These are phyloP conservation scores for Myrmophylax atrothorax DNA, from an alignment of 2,113 vertebrate genomes.

Conservation along the genomic window DNA sequence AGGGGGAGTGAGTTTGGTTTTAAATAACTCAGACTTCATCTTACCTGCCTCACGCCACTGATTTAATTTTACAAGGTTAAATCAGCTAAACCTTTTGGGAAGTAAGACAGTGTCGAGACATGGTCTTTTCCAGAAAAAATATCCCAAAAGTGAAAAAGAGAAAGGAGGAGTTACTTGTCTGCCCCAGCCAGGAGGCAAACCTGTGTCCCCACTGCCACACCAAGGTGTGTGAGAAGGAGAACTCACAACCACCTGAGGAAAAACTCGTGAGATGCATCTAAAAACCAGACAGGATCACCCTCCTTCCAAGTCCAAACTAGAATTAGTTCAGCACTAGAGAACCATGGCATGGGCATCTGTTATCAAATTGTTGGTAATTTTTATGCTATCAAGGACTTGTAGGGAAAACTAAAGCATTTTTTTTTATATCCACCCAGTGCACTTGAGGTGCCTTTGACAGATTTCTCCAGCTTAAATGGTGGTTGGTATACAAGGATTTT, in stretches of 20 bases:
- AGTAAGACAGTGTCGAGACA: neutral
- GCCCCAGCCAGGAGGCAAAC: neutral
- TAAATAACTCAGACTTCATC: neutral
- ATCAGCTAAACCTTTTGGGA: neutral
- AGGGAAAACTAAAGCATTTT: neutral
- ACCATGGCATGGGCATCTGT: neutral
- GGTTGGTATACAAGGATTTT: neutral
- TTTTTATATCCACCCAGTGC: neutral
- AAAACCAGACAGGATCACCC: accelerated
- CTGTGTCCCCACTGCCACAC: accelerated
- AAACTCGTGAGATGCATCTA: neutral
- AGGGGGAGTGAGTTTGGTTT: neutral
- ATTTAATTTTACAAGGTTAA: neutral
- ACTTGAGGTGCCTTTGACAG: neutral
- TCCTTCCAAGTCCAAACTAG: neutral
- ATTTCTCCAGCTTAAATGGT: neutral
- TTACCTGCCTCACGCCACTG: neutral
- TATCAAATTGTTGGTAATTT: neutral
- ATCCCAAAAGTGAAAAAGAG: accelerated
- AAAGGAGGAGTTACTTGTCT: neutral
- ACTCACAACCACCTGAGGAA: neutral
- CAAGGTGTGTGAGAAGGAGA: neutral
- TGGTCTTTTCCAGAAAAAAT: neutral
- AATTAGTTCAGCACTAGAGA: neutral
- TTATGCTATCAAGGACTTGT: neutral